Conservation (phyloP, 1,140 invertebrate genomes). For the Limonius californicus region DNA sequence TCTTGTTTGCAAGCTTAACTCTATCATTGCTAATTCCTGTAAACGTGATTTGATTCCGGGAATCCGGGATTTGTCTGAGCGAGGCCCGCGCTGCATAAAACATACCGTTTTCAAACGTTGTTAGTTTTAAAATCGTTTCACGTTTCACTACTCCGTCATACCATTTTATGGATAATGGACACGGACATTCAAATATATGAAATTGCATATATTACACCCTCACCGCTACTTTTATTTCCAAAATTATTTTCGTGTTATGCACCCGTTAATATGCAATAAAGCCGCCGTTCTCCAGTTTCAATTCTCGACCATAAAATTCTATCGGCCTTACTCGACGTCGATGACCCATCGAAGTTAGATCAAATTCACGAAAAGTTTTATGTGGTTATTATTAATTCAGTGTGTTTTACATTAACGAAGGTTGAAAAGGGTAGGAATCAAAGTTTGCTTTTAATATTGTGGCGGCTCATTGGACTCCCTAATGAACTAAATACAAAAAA, state of each 20-base stretch:
- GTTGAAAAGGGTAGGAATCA: no score
- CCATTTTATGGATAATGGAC: constrained; percentile 11
- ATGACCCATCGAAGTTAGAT: not conserved
- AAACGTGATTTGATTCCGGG: constrained; percentile 7
- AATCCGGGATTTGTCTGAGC: not conserved
- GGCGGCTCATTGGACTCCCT: no score
- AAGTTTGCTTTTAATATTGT: no score
- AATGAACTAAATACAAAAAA: no score
- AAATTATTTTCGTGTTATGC: no score
- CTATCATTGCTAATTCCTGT: constrained; percentile 12
- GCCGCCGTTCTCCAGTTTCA: not conserved
- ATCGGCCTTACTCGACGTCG: not conserved
- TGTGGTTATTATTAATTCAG: not conserved
- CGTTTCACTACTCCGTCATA: constrained; percentile 2
- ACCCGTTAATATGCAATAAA: not conserved
- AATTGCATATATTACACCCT: not conserved
- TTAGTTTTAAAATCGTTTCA: constrained; percentile 3
- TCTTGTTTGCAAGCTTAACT: not conserved
- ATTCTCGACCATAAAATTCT: not conserved
- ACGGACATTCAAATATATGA: not conserved
- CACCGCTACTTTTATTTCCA: no score
- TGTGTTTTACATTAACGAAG: not conserved
- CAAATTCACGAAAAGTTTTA: not conserved
- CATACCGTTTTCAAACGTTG: not conserved
- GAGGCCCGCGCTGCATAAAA: constrained; percentile 1